Evolutionary conservation across 2,888 invertebrate species (phyloP), one percentile per base, ranked within the genome.

Genomic region (Seira ritae): DNA sequence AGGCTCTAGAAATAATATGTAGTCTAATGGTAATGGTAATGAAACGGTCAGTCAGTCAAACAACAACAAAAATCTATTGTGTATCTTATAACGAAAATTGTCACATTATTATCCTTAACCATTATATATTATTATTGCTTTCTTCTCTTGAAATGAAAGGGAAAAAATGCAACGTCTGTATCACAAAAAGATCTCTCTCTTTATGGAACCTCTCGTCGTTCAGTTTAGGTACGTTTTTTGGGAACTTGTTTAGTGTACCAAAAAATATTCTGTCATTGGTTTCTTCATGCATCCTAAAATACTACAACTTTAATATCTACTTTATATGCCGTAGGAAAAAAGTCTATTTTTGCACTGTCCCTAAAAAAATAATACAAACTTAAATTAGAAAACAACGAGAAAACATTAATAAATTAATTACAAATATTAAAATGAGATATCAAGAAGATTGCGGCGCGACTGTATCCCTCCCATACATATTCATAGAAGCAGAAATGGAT

Each of bases 41-140:
- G 69, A 82, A 82, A n/a, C 82, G 19, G 82, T 82, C 82, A 82
- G 82, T 82, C 82, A 82, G 82, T 82, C 82, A 65, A 65, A 65
- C 76, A 76, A 4, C 46, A 69, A 60, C 31, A 55, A n/a, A n/a
- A n/a, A 60, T 22, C 37, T 22, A 50, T 31, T 55, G 31, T 31
- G 8, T 31, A 31, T 76, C 73, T 17, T 70, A 70, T 50, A 31
- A 19, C 69, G 55, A 65, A 22, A 22, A 46, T 31, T 50, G 50
- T 72, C 66, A 50, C n/a, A n/a, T n/a, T n/a, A n/a, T n/a, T 50
- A 50, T 8, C 6, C 50, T 50, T 50, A 50, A 50, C 3, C 2
- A 31, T 31, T 31, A 31, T 31, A 15, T 50, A 50, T 74, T 22
- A 67, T 17, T 20, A 69, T 74, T 80, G 80, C 80, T 65, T 55